Evolutionary conservation across 2,113 vertebrate genomes (phyloP).

Genomic region (Apodemus sylvaticus): DNA sequence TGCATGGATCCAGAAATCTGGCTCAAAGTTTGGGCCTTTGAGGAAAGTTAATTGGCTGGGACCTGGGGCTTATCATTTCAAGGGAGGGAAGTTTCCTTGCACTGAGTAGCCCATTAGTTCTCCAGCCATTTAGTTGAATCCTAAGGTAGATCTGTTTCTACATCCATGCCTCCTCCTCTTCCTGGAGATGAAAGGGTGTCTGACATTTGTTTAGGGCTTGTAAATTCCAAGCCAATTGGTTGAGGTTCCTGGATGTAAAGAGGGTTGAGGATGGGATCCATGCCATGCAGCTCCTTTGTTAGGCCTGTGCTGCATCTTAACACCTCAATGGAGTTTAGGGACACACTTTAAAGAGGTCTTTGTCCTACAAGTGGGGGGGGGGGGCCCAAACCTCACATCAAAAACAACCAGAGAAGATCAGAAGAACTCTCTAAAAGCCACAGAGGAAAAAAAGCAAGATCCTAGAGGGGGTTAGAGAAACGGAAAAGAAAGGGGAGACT

Average conservation of each 20-base stretch:
- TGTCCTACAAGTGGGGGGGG: conserved; percentile 89
- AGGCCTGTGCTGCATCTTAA: conserved; percentile 87
- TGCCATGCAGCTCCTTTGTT: conserved; percentile 84
- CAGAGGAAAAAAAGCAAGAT: conserved; percentile 45
- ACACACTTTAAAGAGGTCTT: conserved; percentile 88
- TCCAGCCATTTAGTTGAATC: conserved; percentile 41
- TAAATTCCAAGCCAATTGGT: conserved; percentile 88
- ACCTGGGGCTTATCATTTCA: background rate
- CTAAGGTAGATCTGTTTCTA: conserved; percentile 55
- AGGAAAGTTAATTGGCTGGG: background rate
- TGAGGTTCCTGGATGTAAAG: conserved; percentile 87
- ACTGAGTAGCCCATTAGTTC: conserved; percentile 28
- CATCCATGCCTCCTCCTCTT: conserved; percentile 67
- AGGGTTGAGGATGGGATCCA: conserved; percentile 71
- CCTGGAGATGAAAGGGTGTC: conserved; percentile 84
- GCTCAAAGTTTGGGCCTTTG: background rate
- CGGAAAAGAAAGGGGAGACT: conserved; percentile 52
- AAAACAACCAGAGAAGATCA: conserved; percentile 86
- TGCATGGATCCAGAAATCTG: conserved; percentile 29
- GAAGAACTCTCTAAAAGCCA: conserved; percentile 77
- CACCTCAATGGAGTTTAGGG: conserved; percentile 88
- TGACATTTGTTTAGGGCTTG: conserved; percentile 89
- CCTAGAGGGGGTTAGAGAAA: conserved; percentile 56
- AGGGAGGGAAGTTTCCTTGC: background rate
- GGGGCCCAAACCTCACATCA: conserved; percentile 88